Evolutionary conservation across 2,797 vertebrate genomes (phyloP), one percentile per base, ranked within the genome.

Genomic region (Thaleichthys pacificus): DNA sequence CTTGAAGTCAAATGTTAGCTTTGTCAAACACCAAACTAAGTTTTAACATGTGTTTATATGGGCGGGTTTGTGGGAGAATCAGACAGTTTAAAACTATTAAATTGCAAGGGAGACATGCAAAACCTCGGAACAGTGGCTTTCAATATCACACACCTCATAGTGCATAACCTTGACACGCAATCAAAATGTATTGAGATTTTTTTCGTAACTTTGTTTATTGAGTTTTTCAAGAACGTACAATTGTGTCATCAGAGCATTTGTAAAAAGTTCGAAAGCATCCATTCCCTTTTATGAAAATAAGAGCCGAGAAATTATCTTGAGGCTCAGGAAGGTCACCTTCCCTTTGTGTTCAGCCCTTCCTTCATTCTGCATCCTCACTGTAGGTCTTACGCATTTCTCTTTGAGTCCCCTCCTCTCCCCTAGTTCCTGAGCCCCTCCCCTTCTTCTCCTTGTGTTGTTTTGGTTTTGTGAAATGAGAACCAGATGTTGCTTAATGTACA

Each of bases 401-500:
- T 65, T 6, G 57, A 38, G n/a, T 57, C 76, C 72, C 78, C 38
- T 77, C 69, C 76, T 70, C 32, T 51, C 64, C 67, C 61, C 49
- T 54, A 57, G 5, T 38, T 67, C 69, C 70, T 68, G 28, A 38
- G 61, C 75, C 49, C 63, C 71, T 70, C 72, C 73, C 72, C 83
- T 74, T 70, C 56, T 70, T 71, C 56, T 71, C 78, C 83, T 85
- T 72, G 72, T 84, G 89, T 91, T 93, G 91, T 91, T 93, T 91
- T 91, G 88, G 84, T 88, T 89, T 89, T 77, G 81, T 79, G 80
- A 90, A 93, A 94, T 89, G 90, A 91, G 88, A 92, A 91, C 84
- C 92, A 94, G 92, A 94, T 94, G 92, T 92, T 89, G 84, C 87
- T 89, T 89, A 92, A 91, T 93, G 90, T 93, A 90, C 91, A 89